These are phyloP conservation scores for Kryptopterus vitreolus DNA, from an alignment of 2,797 vertebrate genomes.

Conservation along the genomic window DNA sequence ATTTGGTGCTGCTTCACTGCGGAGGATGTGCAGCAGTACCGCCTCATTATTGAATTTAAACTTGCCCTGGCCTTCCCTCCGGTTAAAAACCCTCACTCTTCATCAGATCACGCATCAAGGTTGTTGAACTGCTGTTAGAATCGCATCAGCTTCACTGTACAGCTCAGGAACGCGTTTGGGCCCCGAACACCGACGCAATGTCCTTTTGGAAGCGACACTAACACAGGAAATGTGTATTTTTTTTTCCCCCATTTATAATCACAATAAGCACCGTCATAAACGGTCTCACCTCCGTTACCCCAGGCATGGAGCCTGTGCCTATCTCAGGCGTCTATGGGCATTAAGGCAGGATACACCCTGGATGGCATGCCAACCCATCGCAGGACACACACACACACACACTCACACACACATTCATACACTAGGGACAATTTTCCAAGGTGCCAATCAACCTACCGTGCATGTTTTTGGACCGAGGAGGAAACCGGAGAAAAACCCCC, in stretches of 20 bases:
- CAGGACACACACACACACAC: no score
- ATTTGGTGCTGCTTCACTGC: not conserved
- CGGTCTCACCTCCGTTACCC: not conserved
- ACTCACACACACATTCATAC: no score
- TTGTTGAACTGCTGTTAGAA: not conserved
- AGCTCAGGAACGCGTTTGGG: not conserved
- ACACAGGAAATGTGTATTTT: not conserved
- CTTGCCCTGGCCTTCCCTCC: not conserved
- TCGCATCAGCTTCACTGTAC: not conserved
- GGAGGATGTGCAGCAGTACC: not conserved
- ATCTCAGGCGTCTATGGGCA: no score
- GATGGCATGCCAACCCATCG: no score
- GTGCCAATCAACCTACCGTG: no score
- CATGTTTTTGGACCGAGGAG: no score
- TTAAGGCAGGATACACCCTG: no score
- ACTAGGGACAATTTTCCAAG: no score
- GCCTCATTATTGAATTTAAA: not conserved
- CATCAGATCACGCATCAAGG: not conserved
- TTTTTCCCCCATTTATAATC: not conserved
- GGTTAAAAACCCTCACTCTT: not conserved
- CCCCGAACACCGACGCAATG: not conserved
- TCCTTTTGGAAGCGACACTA: not conserved
- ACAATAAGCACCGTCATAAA: not conserved
- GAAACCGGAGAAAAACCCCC: no score
- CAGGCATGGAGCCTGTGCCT: no score